Base-by-base conservation (phyloP, 1,140 invertebrate genomes). In the Pomacea maculata region DNA sequence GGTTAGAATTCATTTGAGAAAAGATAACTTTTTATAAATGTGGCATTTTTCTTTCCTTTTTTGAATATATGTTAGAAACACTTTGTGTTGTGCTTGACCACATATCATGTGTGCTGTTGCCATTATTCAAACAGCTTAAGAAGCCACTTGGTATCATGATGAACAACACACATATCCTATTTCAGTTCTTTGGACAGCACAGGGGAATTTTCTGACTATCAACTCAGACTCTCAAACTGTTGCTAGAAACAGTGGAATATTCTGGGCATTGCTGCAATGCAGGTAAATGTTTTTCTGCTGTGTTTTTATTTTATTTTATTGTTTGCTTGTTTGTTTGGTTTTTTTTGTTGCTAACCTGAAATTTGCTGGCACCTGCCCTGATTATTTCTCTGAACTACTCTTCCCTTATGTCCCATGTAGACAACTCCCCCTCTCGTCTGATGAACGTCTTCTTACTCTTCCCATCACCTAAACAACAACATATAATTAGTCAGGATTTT, bases 231-330 rank as follows among this genome's bases (percentile, higher is more conserved):
- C 94, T 0, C 93, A 94, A 0, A 99, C 96, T 0, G 97, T 99
- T 88, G 95, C 96, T 7, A 94, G 97, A 85, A 98, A 99, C 91
- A 97, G 96, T 34, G 97, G 97, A 45, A 93, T 99, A 29, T 99
- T 99, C 89, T 99, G 97, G 97, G 97, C 97, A 1, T 94, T 99
- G 88, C 93, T 98, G 65, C 97, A 99, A 90, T 95, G 94, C 86
- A 97, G 95, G 95, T 96, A 91, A 19, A n/a, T 61, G 21, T 78
- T 61, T 19, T 85, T 61, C 72, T 83, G 74, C 76, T 87, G 83
- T 86, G 80, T 17, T 61, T 45, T 45, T 45, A 45, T 6, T 45
- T 45, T 45, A n/a, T 45, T 45, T 45, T 45, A 25, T 25, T 25
- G 25, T 25, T 25, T 25, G 25, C 25, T 25, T 25, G 25, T 25